Evolutionary conservation across 2,888 invertebrate species (phyloP).

Genomic region (Vesta saturnalis): DNA sequence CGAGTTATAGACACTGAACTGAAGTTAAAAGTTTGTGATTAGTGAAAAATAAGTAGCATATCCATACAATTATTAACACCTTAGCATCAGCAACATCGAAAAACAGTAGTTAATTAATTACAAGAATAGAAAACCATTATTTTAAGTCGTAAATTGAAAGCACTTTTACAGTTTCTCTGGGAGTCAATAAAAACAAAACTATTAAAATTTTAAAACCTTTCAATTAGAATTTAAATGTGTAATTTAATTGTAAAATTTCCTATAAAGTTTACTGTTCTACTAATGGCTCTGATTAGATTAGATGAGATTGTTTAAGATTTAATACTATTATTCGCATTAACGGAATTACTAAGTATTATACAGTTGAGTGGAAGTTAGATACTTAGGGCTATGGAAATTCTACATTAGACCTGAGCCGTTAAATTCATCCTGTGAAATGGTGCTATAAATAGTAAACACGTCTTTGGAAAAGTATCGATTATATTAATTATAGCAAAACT

Average conservation of each 20-base stretch:
- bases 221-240: conserved; percentile 5
- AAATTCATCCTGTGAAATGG: conserved; percentile 23
- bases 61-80: too few species aligned
- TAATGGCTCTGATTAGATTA: conserved; percentile 30
- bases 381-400: conserved; percentile 20
- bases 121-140: too few species aligned
- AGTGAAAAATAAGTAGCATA: too few species aligned
- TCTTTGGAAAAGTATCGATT: conserved; percentile 1
- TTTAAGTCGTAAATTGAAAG: background rate
- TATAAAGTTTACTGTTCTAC: conserved; percentile 18
- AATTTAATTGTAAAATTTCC: conserved; percentile 21
- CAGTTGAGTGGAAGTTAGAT: conserved; percentile 28
- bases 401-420: conserved; percentile 13
- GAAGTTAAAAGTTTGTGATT: too few species aligned
- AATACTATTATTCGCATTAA: conserved; percentile 31
- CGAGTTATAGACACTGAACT: too few species aligned
- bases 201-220: conserved; percentile 7
- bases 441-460: background rate
- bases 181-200: background rate
- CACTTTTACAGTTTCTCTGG: background rate
- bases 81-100: too few species aligned
- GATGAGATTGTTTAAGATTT: conserved; percentile 30
- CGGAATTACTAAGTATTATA: conserved; percentile 26
- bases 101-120: too few species aligned
- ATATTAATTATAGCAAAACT: background rate